Evolutionary conservation across 2,888 invertebrate species (phyloP), one percentile per base, ranked within the genome.

Genomic region (Callyntrura guangdongensis): DNA sequence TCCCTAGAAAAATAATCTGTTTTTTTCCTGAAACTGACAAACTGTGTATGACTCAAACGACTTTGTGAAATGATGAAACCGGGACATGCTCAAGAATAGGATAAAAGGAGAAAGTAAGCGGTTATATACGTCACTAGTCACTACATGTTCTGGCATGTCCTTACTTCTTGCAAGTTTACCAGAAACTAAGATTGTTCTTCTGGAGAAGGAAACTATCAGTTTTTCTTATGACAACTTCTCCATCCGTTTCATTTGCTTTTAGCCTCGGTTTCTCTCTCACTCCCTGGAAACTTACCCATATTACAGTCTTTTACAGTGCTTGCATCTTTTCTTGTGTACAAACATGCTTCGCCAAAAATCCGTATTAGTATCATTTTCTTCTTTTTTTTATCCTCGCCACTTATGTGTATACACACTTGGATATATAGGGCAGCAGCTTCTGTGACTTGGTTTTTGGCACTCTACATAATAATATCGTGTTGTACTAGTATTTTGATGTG

Each of bases 401-500:
- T 53, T 14, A 53, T 14, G n/a, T n/a, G n/a, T n/a, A n/a, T n/a
- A n/a, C 11, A 14, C 8, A 53, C 11, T 17, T 61, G 20, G 8
- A 61, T 20, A 11, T 72, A n/a, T 74, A 49, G 47, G 22, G 20
- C 49, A 47, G 9, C 45, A 72, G 6, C 9, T 17, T 77, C 27
- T 61, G 22, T 49, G 45, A 74, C 67, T 86, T 69, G 36, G 17
- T 67, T 86, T 74, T 88, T 83, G 69, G 82, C 72, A 89, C 69
- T 27, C 27, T 81, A 17, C 59, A 74, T 89, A 72, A 72, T 72
- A 74, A 56, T 27, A 27, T 72, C 81, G 17, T 81, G 59, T 56
- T 59, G 12, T 56, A 59, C 47, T 14, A 27, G 74, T 59, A 72
- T 61, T 74, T 67, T 59, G 45, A 61, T 74, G 27, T 74, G 83